Conservation (phyloP, 2,113 vertebrate species). For the Platichthys flesus region DNA sequence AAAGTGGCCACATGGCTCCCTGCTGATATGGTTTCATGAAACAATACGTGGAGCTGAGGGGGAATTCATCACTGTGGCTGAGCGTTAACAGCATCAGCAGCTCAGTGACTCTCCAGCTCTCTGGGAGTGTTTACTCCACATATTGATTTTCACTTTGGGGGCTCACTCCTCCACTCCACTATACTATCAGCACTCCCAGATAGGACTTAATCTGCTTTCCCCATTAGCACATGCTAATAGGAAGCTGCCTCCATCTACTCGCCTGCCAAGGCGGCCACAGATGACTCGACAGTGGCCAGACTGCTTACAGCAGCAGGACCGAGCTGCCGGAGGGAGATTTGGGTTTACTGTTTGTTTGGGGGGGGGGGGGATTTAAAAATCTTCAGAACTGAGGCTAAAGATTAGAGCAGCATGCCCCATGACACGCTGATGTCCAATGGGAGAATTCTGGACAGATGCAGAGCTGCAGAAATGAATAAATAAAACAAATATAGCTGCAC, state of each 20-base stretch:
- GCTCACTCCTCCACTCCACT: conserved; percentile 23
- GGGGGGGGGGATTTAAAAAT: conserved; percentile 46
- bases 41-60: conserved; percentile 22
- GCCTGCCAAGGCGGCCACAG: conserved; percentile 44
- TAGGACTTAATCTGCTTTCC: conserved; percentile 73
- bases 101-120: not conserved
- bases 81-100: no score
- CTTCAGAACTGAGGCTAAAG: conserved; percentile 46
- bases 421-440: conserved; percentile 15
- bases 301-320: conserved; percentile 23
- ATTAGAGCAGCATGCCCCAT: conserved; percentile 46
- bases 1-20: not conserved
- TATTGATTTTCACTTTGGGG: conserved; percentile 57
- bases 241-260: conserved; percentile 41
- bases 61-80: not conserved
- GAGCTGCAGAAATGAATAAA: conserved; percentile 34
- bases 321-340: conserved; percentile 58
- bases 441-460: conserved; percentile 11
- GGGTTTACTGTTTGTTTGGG: conserved; percentile 32
- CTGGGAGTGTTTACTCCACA: conserved; percentile 52
- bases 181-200: conserved; percentile 73
- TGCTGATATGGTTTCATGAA: conserved; percentile 6
- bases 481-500: conserved; percentile 8
- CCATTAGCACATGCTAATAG: conserved; percentile 74
- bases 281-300: conserved; percentile 22